Evolutionary conservation across 2,888 invertebrate genomes (phyloP), one percentile per base, ranked within the genome.

Genomic region (Orchesellides sinensis): DNA sequence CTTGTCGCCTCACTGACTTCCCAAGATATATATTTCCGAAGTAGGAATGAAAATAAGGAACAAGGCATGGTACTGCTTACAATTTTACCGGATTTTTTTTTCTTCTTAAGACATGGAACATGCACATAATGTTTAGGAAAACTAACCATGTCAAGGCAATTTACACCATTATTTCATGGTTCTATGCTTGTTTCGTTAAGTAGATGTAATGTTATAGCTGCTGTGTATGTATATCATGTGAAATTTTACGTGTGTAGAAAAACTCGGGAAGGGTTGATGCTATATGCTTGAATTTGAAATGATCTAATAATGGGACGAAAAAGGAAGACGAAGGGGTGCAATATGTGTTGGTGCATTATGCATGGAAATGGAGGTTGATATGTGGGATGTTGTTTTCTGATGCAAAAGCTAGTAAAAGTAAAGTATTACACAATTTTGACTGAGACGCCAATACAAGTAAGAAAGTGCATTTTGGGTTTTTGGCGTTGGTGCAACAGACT

Each of bases 281-380:
- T 78, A 69, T 69, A 78, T 78, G 69, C 78, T 49, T 78, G 78
- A 78, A 78, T 78, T 78, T 61, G 56, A 52, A 78, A 78, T 78
- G 78, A 78, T 69, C 78, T 78, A 69, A 78, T 78, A 78, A 78
- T 78, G 78, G n/a, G 59, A 49, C 47, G 49, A 23, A 56, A 66
- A 25, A 10, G 29, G n/a, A 17, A 25, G 17, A 47, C 19, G 4
- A 40, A 21, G 14, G 32, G 2, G 25, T 6, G 25, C 40, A 66
- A 66, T 25, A 66, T 66, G 66, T 49, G 23, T 68, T 29, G 59
- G 59, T 68, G 59, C 61, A 59, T 68, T 40, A 52, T 69, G 21
- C 63, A 63, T 69, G 21, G 45, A 59, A 61, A 75, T 45, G 49
- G 23, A 59, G 52, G 17, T 56, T 77, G 14, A 56, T 66, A 47